Conservation (phyloP, 1,140 invertebrate species). For the Dreissena polymorpha region DNA sequence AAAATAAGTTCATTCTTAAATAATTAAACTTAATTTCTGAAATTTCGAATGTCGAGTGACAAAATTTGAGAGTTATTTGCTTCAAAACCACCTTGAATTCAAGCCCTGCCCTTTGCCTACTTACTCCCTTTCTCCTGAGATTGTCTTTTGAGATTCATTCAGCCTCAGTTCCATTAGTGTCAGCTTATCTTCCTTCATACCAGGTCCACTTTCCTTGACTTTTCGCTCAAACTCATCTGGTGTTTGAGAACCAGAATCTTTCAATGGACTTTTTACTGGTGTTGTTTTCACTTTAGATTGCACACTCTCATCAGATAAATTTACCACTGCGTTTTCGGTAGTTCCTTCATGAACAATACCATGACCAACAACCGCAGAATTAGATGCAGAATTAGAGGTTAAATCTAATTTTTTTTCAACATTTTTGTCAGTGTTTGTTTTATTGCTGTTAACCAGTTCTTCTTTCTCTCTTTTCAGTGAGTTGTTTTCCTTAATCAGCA, state of each 20-base stretch:
- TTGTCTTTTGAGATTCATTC: slow-evolving; percentile 88
- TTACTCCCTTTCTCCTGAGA: slow-evolving; percentile 78
- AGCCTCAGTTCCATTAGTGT: slow-evolving; percentile 86
- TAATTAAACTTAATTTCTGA: too few species aligned
- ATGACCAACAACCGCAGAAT: background rate
- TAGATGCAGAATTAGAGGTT: background rate
- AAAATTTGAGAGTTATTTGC: too few species aligned
- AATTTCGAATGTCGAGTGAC: too few species aligned
- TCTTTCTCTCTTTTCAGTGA: slow-evolving; percentile 89
- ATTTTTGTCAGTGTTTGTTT: slow-evolving; percentile 45
- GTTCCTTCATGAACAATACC: background rate
- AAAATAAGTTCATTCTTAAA: too few species aligned
- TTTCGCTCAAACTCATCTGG: background rate
- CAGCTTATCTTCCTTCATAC: slow-evolving; percentile 82
- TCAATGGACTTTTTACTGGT: background rate
- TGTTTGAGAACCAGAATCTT: background rate
- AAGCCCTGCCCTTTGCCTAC: background rate
- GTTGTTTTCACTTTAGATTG: background rate
- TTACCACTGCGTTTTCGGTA: background rate
- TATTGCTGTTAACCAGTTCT: slow-evolving; percentile 89
- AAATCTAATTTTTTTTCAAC: background rate
- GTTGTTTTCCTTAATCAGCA: slow-evolving; percentile 88
- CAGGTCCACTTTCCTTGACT: background rate
- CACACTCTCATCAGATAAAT: background rate
- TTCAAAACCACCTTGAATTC: too few species aligned